Evolutionary conservation across 2,113 vertebrate species (phyloP), one percentile per base, ranked within the genome.

Genomic region (Xerus inauris): DNA sequence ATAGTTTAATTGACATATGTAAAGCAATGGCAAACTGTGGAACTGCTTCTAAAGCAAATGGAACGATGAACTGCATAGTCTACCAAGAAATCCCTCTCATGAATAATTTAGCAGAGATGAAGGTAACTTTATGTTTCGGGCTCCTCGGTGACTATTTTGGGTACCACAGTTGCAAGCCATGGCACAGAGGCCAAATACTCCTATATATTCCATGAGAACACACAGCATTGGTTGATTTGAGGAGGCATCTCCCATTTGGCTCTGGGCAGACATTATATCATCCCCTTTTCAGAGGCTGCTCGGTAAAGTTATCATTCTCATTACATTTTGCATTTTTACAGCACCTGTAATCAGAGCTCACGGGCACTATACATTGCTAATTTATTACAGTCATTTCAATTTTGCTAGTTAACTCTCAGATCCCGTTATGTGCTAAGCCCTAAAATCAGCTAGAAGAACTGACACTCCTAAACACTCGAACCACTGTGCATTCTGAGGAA

Each of bases 301-400:
- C 91, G 28, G 85, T 75, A 65, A 95, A 96, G 89, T 96, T 92
- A 89, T 77, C 79, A 59, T 87, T 95, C 79, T 65, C 79, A 89
- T 96, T 94, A 86, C 42, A 93, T 96, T 95, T 93, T 89, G 72
- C 71, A 94, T 93, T 86, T 94, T 83, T 93, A 94, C 4, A 76
- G 73, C 87, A 95, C 84, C 95, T 92, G 64, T 79, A 97, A 96
- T 97, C 89, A 87, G 54, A 72, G 87, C 79, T 95, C 45, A 87
- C 65, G 59, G 95, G 89, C 38, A 94, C 65, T 80, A 67, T 22
- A 87, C 89, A 49, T 54, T 89, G 93, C 49, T 96, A 91, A 96
- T 96, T 96, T 97, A 94, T 97, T 85, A 96, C 4, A 93, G 87
- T 75, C 82, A 80, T 96, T 96, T 93, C 91, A 89, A 45, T 95